phyloP scores from a whole-genome alignment of 2,113 vertebrate species.

The Arenaria interpres region DNA sequence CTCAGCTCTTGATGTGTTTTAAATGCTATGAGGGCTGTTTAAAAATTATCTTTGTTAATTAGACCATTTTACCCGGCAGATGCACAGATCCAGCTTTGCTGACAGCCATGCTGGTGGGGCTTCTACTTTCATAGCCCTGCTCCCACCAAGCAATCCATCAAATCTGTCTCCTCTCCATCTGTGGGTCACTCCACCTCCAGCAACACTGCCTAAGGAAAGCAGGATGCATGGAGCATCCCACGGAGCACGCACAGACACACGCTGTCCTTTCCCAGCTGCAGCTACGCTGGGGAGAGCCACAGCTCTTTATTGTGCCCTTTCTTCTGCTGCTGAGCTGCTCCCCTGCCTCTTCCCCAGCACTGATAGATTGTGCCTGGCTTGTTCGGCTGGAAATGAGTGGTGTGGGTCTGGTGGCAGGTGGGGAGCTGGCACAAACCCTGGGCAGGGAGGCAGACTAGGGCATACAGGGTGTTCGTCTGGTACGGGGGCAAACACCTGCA shows the following conservation, averaged over 20 bases:
- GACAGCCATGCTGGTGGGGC: background rate
- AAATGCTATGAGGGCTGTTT: background rate
- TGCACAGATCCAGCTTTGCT: background rate
- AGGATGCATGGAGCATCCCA: background rate
- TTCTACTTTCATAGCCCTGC: background rate
- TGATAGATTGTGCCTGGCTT: background rate
- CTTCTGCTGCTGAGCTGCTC: background rate
- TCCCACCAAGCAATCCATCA: background rate
- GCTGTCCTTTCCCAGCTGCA: background rate
- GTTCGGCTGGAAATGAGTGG: fast-evolving
- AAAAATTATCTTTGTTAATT: background rate
- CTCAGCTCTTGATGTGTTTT: background rate
- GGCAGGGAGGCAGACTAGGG: background rate
- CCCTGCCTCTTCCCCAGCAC: background rate
- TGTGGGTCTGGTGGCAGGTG: background rate
- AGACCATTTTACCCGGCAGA: background rate
- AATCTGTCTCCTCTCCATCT: background rate
- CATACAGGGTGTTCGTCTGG: background rate
- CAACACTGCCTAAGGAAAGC: background rate
- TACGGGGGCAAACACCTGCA: background rate
- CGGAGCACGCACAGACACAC: background rate
- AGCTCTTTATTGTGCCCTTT: background rate
- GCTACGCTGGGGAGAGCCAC: background rate
- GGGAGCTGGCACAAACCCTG: background rate
- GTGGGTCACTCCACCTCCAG: background rate